Evolutionary conservation across 2,888 invertebrate species (phyloP).

Genomic region (Tenthredo scrophulariae): DNA sequence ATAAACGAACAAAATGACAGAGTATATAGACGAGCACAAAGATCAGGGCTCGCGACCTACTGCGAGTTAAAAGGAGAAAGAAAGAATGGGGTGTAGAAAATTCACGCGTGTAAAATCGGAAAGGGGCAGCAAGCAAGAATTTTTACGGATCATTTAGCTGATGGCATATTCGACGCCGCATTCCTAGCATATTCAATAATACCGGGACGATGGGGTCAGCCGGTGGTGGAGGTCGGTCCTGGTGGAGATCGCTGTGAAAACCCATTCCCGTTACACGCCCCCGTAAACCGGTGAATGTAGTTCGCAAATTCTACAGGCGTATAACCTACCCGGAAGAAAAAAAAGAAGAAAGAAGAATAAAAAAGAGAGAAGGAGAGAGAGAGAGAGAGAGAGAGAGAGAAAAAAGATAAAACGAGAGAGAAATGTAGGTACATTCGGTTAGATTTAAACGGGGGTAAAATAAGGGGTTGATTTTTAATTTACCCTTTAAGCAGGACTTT

Average conservation of each 20-base stretch:
- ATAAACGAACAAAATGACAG: neutral
- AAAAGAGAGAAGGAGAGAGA: neutral
- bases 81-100: neutral
- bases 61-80: conserved; percentile 24
- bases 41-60: neutral
- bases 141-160: conserved; percentile 74
- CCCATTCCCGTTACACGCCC: conserved; percentile 51
- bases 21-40: neutral
- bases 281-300: conserved; percentile 42
- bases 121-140: conserved; percentile 64
- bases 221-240: neutral
- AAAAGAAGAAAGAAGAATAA: neutral
- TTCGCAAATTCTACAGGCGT: conserved; percentile 45
- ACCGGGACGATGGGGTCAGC: conserved; percentile 56
- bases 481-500: conserved; percentile 26
- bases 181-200: conserved; percentile 70
- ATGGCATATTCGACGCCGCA: conserved; percentile 70
- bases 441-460: neutral
- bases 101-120: conserved; percentile 65
- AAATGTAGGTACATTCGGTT: conserved; percentile 4
- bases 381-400: neutral
- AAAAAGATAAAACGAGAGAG: neutral
- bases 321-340: neutral
- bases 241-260: conserved; percentile 41
- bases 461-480: conserved; percentile 36